Evolutionary conservation across 2,113 vertebrate species (phyloP).

Genomic region (Scytalopus superciliaris): DNA sequence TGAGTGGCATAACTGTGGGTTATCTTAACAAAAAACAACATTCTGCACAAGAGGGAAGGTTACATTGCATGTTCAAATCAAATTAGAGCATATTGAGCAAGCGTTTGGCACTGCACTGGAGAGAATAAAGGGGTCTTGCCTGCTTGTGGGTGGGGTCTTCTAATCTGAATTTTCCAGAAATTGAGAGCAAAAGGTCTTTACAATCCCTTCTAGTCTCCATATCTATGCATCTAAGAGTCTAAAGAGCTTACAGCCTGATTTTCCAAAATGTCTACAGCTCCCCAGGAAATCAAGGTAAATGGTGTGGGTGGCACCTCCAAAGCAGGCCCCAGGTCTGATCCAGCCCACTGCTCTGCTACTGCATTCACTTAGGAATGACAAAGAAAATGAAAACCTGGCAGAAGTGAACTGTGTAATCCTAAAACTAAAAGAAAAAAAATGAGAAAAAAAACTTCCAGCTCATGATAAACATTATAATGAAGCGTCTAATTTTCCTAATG

Average conservation of each 20-base stretch:
- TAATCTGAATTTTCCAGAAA: neutral
- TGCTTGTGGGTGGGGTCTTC: neutral
- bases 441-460: neutral
- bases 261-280: neutral
- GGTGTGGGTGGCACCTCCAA: neutral
- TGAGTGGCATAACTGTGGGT: neutral
- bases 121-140: neutral
- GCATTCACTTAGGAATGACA: neutral
- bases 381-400: neutral
- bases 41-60: neutral
- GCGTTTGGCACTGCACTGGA: neutral
- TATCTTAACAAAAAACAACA: neutral
- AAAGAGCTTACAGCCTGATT: neutral
- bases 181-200: neutral
- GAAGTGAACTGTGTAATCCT: conserved; percentile 12
- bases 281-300: neutral
- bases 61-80: neutral
- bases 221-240: neutral
- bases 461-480: conserved; percentile 55
- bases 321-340: neutral
- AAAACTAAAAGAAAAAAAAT: conserved; percentile 2
- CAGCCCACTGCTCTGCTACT: neutral
- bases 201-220: neutral
- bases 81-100: neutral
- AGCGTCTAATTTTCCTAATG: conserved; percentile 66